Conservation (phyloP, 1,140 invertebrate species). For the Pachyrhynchus sulphureomaculatus region DNA sequence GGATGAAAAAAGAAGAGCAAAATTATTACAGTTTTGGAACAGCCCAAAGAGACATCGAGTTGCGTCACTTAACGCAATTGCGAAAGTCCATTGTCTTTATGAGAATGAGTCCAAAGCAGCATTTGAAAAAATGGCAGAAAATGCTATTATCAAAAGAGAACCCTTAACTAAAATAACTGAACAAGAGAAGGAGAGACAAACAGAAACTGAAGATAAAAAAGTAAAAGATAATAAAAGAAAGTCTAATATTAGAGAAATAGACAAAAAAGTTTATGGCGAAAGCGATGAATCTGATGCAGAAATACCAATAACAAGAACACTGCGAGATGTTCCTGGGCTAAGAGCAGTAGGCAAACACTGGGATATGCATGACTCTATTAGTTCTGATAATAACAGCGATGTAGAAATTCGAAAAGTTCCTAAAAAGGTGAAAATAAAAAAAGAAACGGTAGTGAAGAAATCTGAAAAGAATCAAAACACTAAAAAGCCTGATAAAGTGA, state of each 20-base stretch:
- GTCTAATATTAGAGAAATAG: too few relatives aligned
- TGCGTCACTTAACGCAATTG: constrained; percentile 84
- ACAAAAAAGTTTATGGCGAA: neutral
- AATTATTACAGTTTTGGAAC: constrained; percentile 61
- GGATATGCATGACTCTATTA: constrained; percentile 70
- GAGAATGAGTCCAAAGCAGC: constrained; percentile 80
- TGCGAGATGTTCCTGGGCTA: constrained; percentile 71
- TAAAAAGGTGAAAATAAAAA: constrained; percentile 31
- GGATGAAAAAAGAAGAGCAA: constrained; percentile 50
- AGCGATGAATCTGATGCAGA: constrained; percentile 51
- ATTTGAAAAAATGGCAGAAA: constrained; percentile 55
- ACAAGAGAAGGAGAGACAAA: neutral
- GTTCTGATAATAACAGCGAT: constrained; percentile 55
- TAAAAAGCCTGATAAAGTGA: constrained; percentile 30
- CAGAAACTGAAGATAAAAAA: constrained; percentile 32
- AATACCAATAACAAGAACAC: constrained; percentile 53
- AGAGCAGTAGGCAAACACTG: constrained; percentile 79
- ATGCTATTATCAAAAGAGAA: constrained; percentile 41
- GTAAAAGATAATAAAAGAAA: neutral
- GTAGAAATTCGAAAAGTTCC: constrained; percentile 31
- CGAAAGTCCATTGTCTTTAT: constrained; percentile 90
- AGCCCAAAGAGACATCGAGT: constrained; percentile 80
- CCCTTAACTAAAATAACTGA: constrained; percentile 43
- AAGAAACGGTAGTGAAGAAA: constrained; percentile 20
- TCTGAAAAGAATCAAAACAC: constrained; percentile 6